Evolutionary conservation across 2,797 vertebrate species (phyloP).

Genomic region (Simalia tracyae): DNA sequence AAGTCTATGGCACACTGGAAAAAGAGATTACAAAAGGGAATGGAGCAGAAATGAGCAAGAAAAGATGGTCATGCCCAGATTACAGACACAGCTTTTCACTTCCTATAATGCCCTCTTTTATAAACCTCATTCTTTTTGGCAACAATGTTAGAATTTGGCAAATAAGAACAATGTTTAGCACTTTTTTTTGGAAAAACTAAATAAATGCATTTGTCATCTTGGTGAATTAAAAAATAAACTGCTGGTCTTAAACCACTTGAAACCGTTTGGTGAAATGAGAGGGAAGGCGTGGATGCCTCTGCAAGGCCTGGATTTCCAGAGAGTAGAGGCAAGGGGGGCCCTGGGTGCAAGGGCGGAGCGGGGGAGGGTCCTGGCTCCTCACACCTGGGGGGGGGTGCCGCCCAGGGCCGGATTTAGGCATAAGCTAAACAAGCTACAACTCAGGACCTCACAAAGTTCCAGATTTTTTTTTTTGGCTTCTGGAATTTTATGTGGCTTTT

Average conservation of each 20-base stretch:
- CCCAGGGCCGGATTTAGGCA: background rate
- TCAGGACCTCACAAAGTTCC: background rate
- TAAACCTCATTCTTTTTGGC: constrained; percentile 45
- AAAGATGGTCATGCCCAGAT: constrained; percentile 43
- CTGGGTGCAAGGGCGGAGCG: background rate
- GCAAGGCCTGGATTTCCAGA: background rate
- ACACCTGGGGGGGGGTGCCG: background rate
- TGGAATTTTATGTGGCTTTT: background rate
- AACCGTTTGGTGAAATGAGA: background rate
- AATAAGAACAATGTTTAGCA: background rate
- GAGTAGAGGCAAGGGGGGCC: background rate
- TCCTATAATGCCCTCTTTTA: constrained; percentile 34
- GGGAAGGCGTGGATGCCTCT: no score
- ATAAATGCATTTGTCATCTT: background rate
- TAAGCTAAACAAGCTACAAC: background rate
- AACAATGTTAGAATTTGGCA: constrained; percentile 49
- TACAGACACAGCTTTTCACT: constrained; percentile 37
- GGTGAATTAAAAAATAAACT: constrained; percentile 13
- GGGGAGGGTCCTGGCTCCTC: background rate
- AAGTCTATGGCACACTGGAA: constrained; percentile 82
- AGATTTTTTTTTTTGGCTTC: background rate
- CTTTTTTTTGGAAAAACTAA: background rate
- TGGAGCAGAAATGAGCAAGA: background rate
- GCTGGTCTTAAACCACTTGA: background rate
- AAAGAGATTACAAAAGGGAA: background rate